Conservation (phyloP, 2,113 vertebrate genomes). For the Xyliphius kryptos region DNA sequence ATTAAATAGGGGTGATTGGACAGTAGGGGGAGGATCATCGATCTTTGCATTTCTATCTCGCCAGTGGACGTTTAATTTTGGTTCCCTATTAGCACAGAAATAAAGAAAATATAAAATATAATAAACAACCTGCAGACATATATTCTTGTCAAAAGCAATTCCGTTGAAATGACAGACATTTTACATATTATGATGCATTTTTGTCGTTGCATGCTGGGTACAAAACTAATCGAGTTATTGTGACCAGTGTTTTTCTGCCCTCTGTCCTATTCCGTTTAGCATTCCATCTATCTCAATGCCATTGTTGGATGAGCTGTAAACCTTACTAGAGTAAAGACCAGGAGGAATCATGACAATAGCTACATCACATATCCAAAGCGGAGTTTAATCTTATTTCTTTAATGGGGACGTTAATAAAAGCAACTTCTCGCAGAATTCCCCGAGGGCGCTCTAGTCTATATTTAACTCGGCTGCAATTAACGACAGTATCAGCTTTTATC, state of each 20-base stretch:
- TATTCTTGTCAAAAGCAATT: constrained; percentile 99
- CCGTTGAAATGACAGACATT: constrained; percentile 93
- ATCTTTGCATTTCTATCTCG: constrained; percentile 99
- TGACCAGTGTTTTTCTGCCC: constrained; percentile 90
- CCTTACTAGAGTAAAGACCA: constrained; percentile 93
- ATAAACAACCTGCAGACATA: constrained; percentile 99
- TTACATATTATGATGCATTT: constrained; percentile 92
- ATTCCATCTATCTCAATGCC: constrained; percentile 97
- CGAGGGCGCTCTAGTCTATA: constrained; percentile 83
- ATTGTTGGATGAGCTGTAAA: constrained; percentile 97
- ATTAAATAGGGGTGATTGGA: constrained; percentile 99
- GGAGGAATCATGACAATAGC: constrained; percentile 92
- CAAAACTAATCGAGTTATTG: constrained; percentile 87
- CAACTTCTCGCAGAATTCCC: constrained; percentile 79
- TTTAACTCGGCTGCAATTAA: constrained; percentile 99
- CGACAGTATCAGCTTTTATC: constrained; percentile 99
- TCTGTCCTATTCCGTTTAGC: constrained; percentile 91
- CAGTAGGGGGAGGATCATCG: constrained; percentile 99
- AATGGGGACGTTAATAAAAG: constrained; percentile 84
- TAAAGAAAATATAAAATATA: constrained; percentile 99
- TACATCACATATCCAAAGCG: constrained; percentile 92
- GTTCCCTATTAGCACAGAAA: constrained; percentile 99
- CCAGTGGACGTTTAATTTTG: constrained; percentile 99
- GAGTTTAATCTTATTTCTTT: constrained; percentile 98
- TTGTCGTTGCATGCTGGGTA: constrained; percentile 83